Conservation (phyloP, 2,797 vertebrate genomes). For the Cirrhinus mrigala region DNA sequence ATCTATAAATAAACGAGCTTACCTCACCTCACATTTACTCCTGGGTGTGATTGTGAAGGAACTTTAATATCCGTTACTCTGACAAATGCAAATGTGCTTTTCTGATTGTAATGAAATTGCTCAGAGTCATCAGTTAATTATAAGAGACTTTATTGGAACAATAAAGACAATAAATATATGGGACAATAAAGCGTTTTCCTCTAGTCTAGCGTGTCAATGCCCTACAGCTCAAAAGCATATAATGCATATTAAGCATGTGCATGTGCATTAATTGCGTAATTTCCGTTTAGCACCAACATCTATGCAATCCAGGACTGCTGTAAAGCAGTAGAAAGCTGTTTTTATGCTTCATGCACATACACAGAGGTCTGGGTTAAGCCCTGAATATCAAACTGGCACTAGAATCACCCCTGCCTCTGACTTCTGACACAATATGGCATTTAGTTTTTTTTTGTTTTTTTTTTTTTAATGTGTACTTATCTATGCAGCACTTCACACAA, state of each 20-base stretch:
- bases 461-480: not conserved
- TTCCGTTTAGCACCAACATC: not conserved
- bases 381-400: not conserved
- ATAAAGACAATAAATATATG: constrained; percentile 3
- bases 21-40: not conserved
- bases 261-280: not conserved
- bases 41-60: not conserved
- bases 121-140: not conserved
- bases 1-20: constrained; percentile 6
- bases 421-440: not conserved
- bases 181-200: not conserved
- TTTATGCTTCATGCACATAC: not conserved
- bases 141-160: not conserved
- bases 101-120: not conserved
- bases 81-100: not conserved
- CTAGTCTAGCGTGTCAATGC: not conserved
- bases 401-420: not conserved
- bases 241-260: constrained; percentile 1
- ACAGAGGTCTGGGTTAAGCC: constrained; percentile 4
- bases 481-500: constrained; percentile 24
- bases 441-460: not conserved
- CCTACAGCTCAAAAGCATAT: not conserved
- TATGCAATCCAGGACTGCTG: not conserved
- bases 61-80: not conserved
- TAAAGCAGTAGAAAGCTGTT: not conserved